phyloP scores from a whole-genome alignment of 2,797 vertebrate species.

The Urosaurus nigricauda region DNA sequence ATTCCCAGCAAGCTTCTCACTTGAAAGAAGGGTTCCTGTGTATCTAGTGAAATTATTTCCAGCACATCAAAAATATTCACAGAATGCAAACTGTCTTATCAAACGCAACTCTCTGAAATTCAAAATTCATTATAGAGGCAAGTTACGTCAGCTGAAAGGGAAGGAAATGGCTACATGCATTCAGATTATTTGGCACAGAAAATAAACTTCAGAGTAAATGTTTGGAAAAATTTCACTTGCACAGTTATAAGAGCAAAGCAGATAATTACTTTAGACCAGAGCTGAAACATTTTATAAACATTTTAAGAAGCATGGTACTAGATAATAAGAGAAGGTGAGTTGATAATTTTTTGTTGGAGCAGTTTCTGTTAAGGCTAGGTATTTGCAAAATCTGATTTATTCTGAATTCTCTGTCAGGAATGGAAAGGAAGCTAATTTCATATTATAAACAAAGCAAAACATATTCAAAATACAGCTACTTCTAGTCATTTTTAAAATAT shows the following conservation, averaged over 20 bases:
- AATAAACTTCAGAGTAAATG: background rate
- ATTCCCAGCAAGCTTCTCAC: slow-evolving; percentile 38
- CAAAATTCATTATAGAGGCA: background rate
- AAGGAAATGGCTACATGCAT: background rate
- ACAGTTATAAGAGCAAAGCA: background rate
- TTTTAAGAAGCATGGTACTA: background rate
- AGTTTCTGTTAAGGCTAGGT: background rate
- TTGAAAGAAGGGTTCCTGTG: slow-evolving; percentile 46
- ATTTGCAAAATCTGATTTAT: background rate
- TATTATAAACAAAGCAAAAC: background rate
- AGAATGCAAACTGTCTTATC: slow-evolving; percentile 2
- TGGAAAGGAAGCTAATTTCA: background rate
- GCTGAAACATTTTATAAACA: background rate
- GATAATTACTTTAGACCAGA: background rate
- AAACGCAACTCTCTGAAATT: slow-evolving; percentile 30
- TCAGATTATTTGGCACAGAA: background rate
- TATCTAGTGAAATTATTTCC: slow-evolving; percentile 54
- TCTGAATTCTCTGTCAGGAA: background rate
- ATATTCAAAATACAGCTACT: background rate
- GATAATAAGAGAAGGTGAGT: background rate
- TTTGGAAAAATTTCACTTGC: background rate
- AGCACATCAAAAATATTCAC: slow-evolving; percentile 31
- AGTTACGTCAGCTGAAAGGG: background rate
- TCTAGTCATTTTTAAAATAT: background rate
- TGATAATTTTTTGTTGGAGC: background rate